Conservation (phyloP, 2,113 vertebrate genomes). For the Heterotis niloticus region DNA sequence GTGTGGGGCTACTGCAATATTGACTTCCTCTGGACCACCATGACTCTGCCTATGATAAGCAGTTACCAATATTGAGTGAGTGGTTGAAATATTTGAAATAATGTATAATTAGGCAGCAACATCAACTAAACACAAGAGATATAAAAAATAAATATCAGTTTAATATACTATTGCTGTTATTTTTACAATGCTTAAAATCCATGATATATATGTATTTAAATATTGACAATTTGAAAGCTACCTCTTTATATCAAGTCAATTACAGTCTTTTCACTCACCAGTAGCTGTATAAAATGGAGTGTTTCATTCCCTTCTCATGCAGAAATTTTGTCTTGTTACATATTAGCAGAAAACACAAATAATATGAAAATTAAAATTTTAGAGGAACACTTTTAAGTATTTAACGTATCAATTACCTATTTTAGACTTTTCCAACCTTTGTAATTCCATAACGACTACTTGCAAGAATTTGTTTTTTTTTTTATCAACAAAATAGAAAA, state of each 20-base stretch:
- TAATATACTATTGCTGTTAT: constrained; percentile 14
- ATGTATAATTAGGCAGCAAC: too few relatives aligned
- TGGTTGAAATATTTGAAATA: too few relatives aligned
- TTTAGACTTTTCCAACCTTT: background rate
- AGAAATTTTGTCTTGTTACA: background rate
- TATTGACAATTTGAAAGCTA: background rate
- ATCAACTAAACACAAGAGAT: background rate
- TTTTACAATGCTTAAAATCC: background rate
- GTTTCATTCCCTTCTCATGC: background rate
- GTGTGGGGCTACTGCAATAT: too few relatives aligned
- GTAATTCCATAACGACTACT: background rate
- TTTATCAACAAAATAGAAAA: background rate
- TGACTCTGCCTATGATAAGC: too few relatives aligned
- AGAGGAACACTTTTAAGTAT: background rate
- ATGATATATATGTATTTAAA: background rate
- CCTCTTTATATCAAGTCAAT: background rate
- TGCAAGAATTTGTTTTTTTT: background rate
- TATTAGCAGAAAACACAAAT: background rate
- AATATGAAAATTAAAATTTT: constrained; percentile 2
- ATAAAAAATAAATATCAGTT: constrained; percentile 24
- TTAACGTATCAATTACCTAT: background rate
- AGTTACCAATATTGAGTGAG: too few relatives aligned
- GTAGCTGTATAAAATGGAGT: constrained; percentile 3
- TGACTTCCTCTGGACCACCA: too few relatives aligned
- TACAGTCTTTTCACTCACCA: background rate